These are phyloP conservation scores for Dione juno DNA, from an alignment of 2,888 invertebrate genomes.

Conservation along the genomic window DNA sequence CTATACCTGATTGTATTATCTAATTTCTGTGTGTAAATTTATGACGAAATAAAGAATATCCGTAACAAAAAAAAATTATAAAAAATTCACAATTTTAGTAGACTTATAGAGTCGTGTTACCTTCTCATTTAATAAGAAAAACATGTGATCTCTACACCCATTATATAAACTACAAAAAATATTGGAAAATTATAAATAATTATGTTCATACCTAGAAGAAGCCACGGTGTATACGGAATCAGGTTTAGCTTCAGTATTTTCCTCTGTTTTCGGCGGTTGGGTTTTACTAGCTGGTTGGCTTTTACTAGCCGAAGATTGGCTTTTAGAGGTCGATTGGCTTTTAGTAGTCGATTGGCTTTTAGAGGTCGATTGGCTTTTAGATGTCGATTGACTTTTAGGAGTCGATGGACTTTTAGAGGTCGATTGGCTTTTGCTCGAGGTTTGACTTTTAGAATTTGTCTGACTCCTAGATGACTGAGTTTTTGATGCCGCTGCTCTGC, in stretches of 20 bases:
- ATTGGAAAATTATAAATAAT: not conserved
- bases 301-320: not conserved
- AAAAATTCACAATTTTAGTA: no score
- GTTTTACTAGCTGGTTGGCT: not conserved
- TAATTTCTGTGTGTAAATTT: no score
- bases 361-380: constrained; percentile 41
- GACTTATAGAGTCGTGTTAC: no score
- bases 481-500: not conserved
- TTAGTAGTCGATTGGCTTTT: no score
- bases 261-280: constrained; percentile 59
- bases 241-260: constrained; percentile 60
- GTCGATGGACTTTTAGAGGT: no score
- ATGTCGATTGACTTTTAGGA: no score
- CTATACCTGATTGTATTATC: no score
- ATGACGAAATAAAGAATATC: no score
- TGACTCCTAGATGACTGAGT: not conserved
- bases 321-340: constrained; percentile 54
- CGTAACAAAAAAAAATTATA: no score
- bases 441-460: constrained; percentile 50
- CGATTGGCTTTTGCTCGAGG: not conserved
- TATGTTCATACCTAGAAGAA: constrained; percentile 67
- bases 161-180: no score
- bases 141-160: no score
- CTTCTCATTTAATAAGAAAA: no score
- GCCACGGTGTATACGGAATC: constrained; percentile 72